These are phyloP conservation scores for Drosophila parthenogenetica DNA, from an alignment of 2,888 invertebrate species.

Conservation along the genomic window DNA sequence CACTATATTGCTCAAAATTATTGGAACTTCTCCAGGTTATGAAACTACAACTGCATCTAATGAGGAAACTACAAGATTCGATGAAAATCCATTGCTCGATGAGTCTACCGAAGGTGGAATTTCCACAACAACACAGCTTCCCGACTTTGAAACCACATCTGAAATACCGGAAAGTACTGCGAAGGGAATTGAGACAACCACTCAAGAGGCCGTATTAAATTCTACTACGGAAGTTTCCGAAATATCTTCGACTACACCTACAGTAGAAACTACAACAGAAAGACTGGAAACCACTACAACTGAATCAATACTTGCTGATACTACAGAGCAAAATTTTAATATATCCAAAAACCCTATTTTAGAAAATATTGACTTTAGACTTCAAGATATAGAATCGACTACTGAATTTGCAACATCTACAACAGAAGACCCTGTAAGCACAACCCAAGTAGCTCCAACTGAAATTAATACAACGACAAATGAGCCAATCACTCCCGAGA, in stretches of 20 bases:
- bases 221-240: neutral
- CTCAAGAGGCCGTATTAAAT: neutral
- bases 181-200: neutral
- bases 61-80: neutral
- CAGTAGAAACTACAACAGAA: constrained; percentile 12
- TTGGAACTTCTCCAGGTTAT: constrained; percentile 44
- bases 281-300: neutral
- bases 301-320: neutral
- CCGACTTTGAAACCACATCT: neutral
- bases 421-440: neutral
- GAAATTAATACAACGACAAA: neutral
- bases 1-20: constrained; percentile 47
- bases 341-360: neutral
- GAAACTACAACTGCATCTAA: constrained; percentile 33
- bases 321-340: neutral
- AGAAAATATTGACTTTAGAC: neutral
- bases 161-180: neutral
- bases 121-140: neutral
- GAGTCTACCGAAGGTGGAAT: neutral
- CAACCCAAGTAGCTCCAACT: neutral
- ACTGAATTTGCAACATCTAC: constrained; percentile 3
- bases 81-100: neutral
- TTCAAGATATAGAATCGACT: neutral
- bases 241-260: neutral
- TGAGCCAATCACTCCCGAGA: neutral